Percentiles rank a stretch among this genome's conserved stretches.
phyloP scores from a whole-genome alignment of 2,797 vertebrate genomes.

The Notoglanidium macrostoma region DNA sequence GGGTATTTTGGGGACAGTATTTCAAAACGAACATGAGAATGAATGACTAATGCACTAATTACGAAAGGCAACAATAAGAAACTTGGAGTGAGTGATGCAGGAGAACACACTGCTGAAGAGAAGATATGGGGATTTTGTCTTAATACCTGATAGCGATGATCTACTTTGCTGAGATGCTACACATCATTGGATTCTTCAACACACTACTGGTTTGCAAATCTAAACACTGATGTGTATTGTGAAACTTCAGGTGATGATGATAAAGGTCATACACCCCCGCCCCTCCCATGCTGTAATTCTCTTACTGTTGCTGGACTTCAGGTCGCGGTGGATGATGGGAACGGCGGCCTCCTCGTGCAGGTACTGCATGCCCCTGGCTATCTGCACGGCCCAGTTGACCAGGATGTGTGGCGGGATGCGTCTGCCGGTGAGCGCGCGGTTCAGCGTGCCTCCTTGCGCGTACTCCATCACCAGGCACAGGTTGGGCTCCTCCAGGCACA shows the following conservation, averaged over 20 bases:
- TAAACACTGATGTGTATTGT: neutral
- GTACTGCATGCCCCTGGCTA: constrained; percentile 92
- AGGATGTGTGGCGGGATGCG: constrained; percentile 92
- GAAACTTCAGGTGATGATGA: neutral
- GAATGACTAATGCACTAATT: constrained; percentile 39
- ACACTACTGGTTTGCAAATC: too few species aligned
- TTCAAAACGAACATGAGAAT: neutral
- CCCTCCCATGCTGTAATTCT: neutral
- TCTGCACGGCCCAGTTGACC: constrained; percentile 96
- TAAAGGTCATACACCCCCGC: neutral
- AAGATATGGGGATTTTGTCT: constrained; percentile 17
- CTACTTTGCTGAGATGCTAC: neutral
- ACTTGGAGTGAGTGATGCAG: neutral
- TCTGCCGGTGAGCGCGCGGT: constrained; percentile 84
- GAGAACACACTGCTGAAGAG: constrained; percentile 19
- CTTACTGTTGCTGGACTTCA: constrained; percentile 98
- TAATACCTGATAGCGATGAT: neutral
- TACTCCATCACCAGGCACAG: constrained; percentile 95
- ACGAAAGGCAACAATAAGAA: constrained; percentile 34
- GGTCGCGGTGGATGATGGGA: constrained; percentile 91
- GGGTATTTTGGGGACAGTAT: neutral
- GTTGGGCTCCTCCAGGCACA: constrained; percentile 91
- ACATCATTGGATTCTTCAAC: neutral
- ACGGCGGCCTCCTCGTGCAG: constrained; percentile 92
- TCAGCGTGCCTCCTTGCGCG: constrained; percentile 89